phyloP scores from a whole-genome alignment of 2,113 vertebrate genomes.

The Actenoides hombroni region DNA sequence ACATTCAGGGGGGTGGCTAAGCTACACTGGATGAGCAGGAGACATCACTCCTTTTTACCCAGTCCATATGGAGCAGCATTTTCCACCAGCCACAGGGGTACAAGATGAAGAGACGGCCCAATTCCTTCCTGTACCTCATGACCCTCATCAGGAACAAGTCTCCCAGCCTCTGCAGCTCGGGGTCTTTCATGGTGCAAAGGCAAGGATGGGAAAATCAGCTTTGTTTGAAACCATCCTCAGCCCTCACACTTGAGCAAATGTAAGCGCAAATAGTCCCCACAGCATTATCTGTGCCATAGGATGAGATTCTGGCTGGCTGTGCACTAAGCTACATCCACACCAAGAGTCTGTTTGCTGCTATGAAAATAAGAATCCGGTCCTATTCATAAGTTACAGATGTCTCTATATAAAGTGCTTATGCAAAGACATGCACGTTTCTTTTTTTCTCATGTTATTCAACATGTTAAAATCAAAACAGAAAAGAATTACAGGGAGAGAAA shows the following conservation, averaged over 20 bases:
- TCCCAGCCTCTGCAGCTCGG: background rate
- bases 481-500: background rate
- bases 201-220: background rate
- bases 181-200: background rate
- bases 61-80: background rate
- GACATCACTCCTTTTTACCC: background rate
- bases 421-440: accelerated
- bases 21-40: background rate
- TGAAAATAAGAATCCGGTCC: background rate
- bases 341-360: background rate
- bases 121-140: background rate
- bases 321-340: background rate
- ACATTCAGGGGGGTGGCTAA: accelerated
- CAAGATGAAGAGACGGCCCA: background rate
- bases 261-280: background rate
- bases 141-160: background rate
- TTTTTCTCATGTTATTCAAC: background rate
- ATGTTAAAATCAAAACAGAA: background rate
- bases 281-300: background rate
- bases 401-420: accelerated
- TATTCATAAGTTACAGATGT: background rate
- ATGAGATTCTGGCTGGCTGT: background rate
- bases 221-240: background rate
- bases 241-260: background rate
- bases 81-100: background rate